These are phyloP conservation scores for Morpho helenor DNA, from an alignment of 2,888 invertebrate species.

Conservation along the genomic window DNA sequence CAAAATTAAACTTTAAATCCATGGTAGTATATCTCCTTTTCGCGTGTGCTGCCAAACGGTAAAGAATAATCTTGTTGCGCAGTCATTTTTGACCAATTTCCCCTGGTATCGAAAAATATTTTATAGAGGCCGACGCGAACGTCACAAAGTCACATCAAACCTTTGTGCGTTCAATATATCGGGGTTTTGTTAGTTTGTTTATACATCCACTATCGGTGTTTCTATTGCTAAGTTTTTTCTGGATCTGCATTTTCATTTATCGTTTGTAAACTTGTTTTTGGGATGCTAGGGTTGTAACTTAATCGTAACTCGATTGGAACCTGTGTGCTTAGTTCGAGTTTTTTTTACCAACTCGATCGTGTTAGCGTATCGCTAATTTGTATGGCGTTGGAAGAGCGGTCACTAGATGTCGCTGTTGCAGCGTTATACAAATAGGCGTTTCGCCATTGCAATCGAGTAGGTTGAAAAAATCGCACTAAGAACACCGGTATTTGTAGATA, in stretches of 20 bases:
- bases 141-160: slow-evolving; percentile 42
- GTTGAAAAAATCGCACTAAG: too few species aligned
- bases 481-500: too few species aligned
- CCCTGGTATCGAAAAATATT: slow-evolving; percentile 64
- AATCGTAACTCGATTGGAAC: too few species aligned
- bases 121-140: slow-evolving; percentile 41
- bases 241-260: background rate
- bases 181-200: slow-evolving; percentile 22
- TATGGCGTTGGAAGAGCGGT: too few species aligned
- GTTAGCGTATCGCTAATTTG: too few species aligned
- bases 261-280: too few species aligned
- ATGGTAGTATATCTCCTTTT: slow-evolving; percentile 33
- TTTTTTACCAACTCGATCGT: too few species aligned
- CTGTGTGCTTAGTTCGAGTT: too few species aligned
- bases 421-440: too few species aligned
- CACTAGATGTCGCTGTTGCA: too few species aligned
- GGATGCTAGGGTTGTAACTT: too few species aligned
- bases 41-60: slow-evolving; percentile 26
- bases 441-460: too few species aligned
- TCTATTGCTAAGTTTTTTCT: slow-evolving; percentile 11
- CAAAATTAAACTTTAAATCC: slow-evolving; percentile 40
- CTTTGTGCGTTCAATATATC: slow-evolving; percentile 26
- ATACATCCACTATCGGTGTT: slow-evolving; percentile 16
- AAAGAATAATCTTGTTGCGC: slow-evolving; percentile 58
- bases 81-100: slow-evolving; percentile 70